Evolutionary conservation across 2,888 invertebrate species (phyloP).

Genomic region (Liopterus haemorrhoidalis): DNA sequence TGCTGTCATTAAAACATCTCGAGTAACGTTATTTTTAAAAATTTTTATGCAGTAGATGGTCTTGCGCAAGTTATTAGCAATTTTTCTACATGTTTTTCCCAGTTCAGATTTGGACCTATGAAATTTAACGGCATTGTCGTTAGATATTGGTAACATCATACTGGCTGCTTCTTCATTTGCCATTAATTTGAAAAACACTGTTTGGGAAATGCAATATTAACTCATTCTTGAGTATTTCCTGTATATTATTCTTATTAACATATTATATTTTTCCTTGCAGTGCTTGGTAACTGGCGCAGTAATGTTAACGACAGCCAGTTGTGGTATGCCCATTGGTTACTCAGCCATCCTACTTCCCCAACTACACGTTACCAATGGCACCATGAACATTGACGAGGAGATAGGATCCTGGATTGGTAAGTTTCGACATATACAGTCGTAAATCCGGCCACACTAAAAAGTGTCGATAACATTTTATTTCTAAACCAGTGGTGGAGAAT

Average conservation of each 20-base stretch:
- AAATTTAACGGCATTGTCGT: too few relatives aligned
- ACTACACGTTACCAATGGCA: slow-evolving; percentile 54
- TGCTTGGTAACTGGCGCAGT: slow-evolving; percentile 66
- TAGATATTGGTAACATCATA: too few relatives aligned
- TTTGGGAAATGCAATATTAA: background rate
- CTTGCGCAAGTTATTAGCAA: too few relatives aligned
- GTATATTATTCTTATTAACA: background rate
- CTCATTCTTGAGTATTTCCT: background rate
- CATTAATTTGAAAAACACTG: too few relatives aligned
- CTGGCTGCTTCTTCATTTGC: too few relatives aligned
- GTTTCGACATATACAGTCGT: slow-evolving; percentile 29
- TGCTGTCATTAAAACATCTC: too few relatives aligned
- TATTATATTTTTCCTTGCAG: slow-evolving; percentile 46
- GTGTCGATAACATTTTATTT: slow-evolving; percentile 1
- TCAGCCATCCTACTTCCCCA: slow-evolving; percentile 74
- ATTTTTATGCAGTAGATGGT: too few relatives aligned
- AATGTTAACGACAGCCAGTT: slow-evolving; percentile 63
- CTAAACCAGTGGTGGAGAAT: too few relatives aligned
- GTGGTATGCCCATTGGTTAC: slow-evolving; percentile 74
- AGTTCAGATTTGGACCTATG: too few relatives aligned
- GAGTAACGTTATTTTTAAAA: too few relatives aligned
- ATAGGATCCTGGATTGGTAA: slow-evolving; percentile 75
- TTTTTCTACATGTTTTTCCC: too few relatives aligned
- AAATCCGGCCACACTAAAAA: background rate
- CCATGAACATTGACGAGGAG: slow-evolving; percentile 59